A percentile compares a stretch with the other conserved stretches of the same genome.
These are phyloP conservation scores for Chionis minor DNA, from an alignment of 2,113 vertebrate species.

Conservation along the genomic window DNA sequence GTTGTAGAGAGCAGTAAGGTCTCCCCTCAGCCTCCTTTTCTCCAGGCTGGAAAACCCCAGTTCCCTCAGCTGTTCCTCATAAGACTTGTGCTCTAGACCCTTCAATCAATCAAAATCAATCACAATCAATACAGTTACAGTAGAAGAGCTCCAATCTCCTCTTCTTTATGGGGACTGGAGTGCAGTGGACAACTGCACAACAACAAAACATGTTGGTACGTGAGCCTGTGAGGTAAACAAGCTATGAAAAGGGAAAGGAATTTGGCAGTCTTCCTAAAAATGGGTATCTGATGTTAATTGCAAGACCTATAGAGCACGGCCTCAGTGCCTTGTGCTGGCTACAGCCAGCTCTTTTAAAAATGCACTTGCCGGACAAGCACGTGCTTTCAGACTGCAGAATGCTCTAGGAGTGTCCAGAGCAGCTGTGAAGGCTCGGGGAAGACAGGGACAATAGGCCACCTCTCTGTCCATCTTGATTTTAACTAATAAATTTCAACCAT, in stretches of 20 bases:
- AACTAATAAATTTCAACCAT: background rate
- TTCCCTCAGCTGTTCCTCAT: background rate
- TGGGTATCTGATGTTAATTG: background rate
- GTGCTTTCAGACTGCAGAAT: background rate
- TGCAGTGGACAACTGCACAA: background rate
- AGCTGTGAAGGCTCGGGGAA: background rate
- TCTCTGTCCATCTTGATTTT: background rate
- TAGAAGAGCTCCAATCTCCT: background rate
- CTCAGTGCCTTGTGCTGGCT: no score
- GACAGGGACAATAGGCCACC: background rate
- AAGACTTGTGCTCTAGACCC: background rate
- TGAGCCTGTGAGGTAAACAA: background rate
- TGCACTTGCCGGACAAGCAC: background rate
- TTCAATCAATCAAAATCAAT: background rate
- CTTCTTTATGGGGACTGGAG: background rate
- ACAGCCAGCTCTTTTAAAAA: background rate
- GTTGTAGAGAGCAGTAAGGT: background rate
- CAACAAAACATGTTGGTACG: fast-evolving
- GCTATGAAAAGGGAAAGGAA: background rate
- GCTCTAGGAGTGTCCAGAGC: background rate
- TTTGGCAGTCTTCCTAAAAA: background rate
- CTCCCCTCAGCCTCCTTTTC: background rate
- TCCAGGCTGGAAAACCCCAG: background rate
- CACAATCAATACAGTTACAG: background rate
- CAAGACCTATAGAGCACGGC: background rate